Conservation (phyloP, 2,113 vertebrate species). For the Penelope pileata region DNA sequence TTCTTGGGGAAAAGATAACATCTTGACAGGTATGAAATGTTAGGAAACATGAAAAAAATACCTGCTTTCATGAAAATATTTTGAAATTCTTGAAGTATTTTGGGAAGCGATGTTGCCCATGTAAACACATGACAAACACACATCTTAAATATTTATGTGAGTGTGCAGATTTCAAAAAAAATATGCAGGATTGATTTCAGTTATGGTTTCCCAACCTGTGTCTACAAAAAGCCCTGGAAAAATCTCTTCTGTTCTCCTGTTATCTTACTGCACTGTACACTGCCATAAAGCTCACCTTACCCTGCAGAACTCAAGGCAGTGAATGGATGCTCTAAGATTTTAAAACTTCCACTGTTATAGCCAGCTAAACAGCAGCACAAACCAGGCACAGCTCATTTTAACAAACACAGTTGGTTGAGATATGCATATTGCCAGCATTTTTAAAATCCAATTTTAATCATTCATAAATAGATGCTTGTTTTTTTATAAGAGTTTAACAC, state of each 20-base stretch:
- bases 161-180: neutral
- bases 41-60: neutral
- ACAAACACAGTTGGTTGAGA: neutral
- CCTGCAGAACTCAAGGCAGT: neutral
- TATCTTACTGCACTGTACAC: neutral
- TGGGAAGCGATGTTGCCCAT: rapidly evolving
- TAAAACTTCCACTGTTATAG: rapidly evolving
- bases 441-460: neutral
- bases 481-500: neutral
- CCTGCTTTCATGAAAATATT: neutral
- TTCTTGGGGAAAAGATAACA: neutral
- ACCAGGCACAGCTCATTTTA: neutral
- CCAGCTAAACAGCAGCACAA: neutral
- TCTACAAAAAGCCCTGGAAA: neutral
- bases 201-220: neutral
- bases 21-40: neutral
- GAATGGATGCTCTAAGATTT: neutral
- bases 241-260: neutral
- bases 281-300: neutral
- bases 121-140: neutral
- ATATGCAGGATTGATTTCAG: neutral
- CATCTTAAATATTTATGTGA: neutral
- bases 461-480: neutral
- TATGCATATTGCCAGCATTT: neutral
- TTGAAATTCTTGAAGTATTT: neutral